Conservation (phyloP, 2,888 invertebrate species). For the Ectropis crepuscularia region DNA sequence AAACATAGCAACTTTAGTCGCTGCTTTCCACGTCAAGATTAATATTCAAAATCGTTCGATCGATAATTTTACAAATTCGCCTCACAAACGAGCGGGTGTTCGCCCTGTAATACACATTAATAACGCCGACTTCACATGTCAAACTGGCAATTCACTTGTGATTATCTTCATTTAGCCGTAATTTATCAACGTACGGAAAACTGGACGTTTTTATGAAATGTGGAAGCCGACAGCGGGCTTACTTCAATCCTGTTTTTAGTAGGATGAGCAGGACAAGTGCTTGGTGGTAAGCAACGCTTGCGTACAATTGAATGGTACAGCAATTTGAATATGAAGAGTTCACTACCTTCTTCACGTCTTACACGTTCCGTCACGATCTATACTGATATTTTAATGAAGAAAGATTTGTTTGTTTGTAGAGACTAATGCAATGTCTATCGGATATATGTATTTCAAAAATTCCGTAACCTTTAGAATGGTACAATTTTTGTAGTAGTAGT, state of each 20-base stretch:
- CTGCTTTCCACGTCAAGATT: slow-evolving; percentile 55
- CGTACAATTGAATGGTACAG: too few relatives aligned
- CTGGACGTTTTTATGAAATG: slow-evolving; percentile 51
- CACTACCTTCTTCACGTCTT: too few relatives aligned
- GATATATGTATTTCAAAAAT: too few relatives aligned
- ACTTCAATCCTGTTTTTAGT: slow-evolving; percentile 4
- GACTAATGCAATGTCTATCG: too few relatives aligned
- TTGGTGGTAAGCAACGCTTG: too few relatives aligned
- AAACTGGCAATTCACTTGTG: slow-evolving; percentile 75
- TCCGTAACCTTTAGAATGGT: too few relatives aligned
- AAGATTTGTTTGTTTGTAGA: too few relatives aligned
- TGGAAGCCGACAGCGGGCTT: slow-evolving; percentile 41
- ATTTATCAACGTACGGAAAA: slow-evolving; percentile 70
- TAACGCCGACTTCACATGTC: slow-evolving; percentile 77
- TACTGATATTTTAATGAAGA: too few relatives aligned
- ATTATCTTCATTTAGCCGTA: slow-evolving; percentile 81
- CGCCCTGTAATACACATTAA: slow-evolving; percentile 82
- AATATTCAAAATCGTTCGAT: slow-evolving; percentile 74
- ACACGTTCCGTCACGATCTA: too few relatives aligned
- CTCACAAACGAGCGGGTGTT: slow-evolving; percentile 72
- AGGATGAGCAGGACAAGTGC: too few relatives aligned
- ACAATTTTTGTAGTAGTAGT: too few relatives aligned
- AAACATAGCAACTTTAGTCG: background rate
- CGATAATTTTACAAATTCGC: slow-evolving; percentile 81
- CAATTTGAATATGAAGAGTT: too few relatives aligned